These are phyloP conservation scores for Haliclystus octoradiatus DNA, from an alignment of 30 jellyfish, hydroid and myxozoan genomes.

Conservation along the genomic window DNA sequence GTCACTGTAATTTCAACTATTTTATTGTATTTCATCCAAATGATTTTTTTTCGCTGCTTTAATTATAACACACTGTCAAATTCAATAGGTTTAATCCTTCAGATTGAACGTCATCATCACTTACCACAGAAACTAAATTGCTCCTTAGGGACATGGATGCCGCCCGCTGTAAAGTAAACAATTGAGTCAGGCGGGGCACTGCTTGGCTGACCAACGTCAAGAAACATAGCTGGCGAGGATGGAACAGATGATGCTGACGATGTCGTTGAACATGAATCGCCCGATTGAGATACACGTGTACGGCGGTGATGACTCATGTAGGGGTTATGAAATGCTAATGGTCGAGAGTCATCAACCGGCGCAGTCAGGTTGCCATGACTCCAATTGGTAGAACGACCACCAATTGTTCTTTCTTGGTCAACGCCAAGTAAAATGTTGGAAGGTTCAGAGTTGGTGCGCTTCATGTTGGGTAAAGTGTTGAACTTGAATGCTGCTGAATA, in stretches of 20 bases:
- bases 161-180: too few species aligned
- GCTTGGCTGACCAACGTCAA: slow-evolving; percentile 37
- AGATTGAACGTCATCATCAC: too few species aligned
- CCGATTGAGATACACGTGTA: slow-evolving; percentile 44
- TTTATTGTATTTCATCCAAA: too few species aligned
- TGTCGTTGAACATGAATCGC: slow-evolving; percentile 82
- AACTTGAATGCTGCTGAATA: slow-evolving; percentile 46
- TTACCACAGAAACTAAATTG: too few species aligned
- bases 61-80: background rate
- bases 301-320: slow-evolving; percentile 24
- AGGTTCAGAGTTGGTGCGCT: slow-evolving; percentile 71
- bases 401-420: slow-evolving; percentile 28
- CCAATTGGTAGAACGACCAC: slow-evolving; percentile 29
- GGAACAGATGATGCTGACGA: slow-evolving; percentile 88
- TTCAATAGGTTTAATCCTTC: too few species aligned
- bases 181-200: slow-evolving; percentile 33
- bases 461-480: slow-evolving; percentile 58
- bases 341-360: slow-evolving; percentile 34
- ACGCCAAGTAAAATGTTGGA: slow-evolving; percentile 40
- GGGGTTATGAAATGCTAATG: slow-evolving; percentile 13
- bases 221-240: slow-evolving; percentile 50
- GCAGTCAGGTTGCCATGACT: slow-evolving; percentile 64
- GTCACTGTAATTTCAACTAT: too few species aligned
- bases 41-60: too few species aligned
- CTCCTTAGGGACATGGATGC: too few species aligned